Percentiles rank a stretch among this genome's conserved stretches.
Evolutionary conservation across 2,113 vertebrate genomes (phyloP).

Genomic region (Prinia subflava): DNA sequence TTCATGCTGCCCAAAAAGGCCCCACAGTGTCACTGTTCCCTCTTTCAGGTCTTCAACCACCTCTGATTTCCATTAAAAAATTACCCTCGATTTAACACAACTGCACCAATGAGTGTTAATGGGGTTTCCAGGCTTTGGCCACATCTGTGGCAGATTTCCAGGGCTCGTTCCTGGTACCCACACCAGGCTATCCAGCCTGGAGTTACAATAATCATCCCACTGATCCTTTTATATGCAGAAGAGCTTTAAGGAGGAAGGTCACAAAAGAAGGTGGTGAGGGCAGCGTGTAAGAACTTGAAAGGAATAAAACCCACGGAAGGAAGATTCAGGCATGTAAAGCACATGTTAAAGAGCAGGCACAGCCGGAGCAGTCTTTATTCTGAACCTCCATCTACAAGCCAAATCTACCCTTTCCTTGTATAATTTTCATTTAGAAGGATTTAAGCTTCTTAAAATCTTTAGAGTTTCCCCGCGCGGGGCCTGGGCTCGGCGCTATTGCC

Average conservation of each 20-base stretch:
- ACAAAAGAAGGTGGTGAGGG: constrained; percentile 23
- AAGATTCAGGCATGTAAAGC: constrained; percentile 55
- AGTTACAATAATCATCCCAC: constrained; percentile 5
- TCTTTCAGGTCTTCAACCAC: not conserved
- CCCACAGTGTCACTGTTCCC: not conserved
- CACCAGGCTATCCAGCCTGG: not conserved
- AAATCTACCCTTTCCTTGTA: constrained; percentile 61
- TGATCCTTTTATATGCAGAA: constrained; percentile 55
- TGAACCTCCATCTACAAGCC: constrained; percentile 59
- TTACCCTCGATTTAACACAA: not conserved
- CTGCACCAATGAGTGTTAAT: not conserved
- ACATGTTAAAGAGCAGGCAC: constrained; percentile 46
- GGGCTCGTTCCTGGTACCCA: not conserved
- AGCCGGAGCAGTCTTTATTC: constrained; percentile 46
- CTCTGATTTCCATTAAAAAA: not conserved
- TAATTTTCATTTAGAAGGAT: constrained; percentile 69
- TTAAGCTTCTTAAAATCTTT: constrained; percentile 69
- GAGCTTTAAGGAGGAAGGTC: constrained; percentile 38
- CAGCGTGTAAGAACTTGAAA: constrained; percentile 28
- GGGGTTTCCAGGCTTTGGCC: not conserved
- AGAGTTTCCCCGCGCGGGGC: not conserved
- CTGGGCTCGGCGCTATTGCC: not conserved
- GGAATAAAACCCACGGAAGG: constrained; percentile 54
- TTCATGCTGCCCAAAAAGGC: not conserved
- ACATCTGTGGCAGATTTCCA: not conserved